Conservation (phyloP, 2,113 vertebrate genomes). For the Istiophorus platypterus region DNA sequence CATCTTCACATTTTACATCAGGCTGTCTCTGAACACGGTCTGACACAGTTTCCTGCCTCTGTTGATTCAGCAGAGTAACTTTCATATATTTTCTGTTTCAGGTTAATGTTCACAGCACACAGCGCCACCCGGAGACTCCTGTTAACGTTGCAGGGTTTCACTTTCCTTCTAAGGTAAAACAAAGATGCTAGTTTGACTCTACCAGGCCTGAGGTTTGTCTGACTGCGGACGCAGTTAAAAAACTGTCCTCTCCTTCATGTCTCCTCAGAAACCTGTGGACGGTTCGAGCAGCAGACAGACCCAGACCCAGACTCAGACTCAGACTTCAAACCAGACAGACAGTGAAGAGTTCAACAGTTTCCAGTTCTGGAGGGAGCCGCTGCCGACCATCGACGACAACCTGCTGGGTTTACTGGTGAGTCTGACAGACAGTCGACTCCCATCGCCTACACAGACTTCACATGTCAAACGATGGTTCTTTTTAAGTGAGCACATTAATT, state of each 20-base stretch:
- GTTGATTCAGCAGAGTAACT: not conserved
- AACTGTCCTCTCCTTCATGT: not conserved
- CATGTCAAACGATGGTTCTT: too few species aligned
- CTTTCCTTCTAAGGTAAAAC: constrained; percentile 88
- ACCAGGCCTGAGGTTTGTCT: too few species aligned
- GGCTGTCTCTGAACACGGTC: too few species aligned
- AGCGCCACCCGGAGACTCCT: constrained; percentile 90
- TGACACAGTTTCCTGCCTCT: too few species aligned
- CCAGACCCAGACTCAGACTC: too few species aligned
- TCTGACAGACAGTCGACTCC: too few species aligned
- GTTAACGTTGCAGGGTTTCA: constrained; percentile 92
- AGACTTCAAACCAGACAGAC: too few species aligned
- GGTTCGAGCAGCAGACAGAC: not conserved
- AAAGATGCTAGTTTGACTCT: not conserved
- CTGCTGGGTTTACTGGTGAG: constrained; percentile 87
- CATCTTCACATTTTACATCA: too few species aligned
- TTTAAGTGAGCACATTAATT: too few species aligned
- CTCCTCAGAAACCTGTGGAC: constrained; percentile 13
- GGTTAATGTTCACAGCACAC: constrained; percentile 87
- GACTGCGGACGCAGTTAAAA: not conserved
- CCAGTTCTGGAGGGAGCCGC: constrained; percentile 90
- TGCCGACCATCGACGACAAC: constrained; percentile 85
- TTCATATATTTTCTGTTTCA: constrained; percentile 57
- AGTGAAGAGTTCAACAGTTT: constrained; percentile 86
- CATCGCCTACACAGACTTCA: too few species aligned